Conservation (phyloP, 2,113 vertebrate genomes). For the Menidia beryllina region DNA sequence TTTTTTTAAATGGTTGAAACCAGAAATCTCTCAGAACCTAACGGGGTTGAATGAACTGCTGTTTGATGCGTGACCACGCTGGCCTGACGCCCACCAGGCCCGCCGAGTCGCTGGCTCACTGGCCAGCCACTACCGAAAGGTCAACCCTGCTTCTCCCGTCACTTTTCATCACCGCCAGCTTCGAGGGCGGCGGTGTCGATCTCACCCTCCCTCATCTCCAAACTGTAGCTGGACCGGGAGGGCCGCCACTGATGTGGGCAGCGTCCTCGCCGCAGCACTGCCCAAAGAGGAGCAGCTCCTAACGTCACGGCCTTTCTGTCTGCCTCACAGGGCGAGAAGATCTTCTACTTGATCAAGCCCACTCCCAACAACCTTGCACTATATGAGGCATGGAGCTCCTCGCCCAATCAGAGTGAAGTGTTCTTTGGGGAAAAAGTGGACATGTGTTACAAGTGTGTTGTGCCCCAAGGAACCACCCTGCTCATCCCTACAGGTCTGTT, state of each 20-base stretch:
- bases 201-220: not conserved
- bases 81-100: not conserved
- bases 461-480: slow-evolving; percentile 95
- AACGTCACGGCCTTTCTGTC: not conserved
- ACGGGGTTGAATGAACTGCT: too few relatives aligned
- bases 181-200: not conserved
- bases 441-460: slow-evolving; percentile 78
- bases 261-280: not conserved
- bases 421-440: slow-evolving; percentile 94
- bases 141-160: too few relatives aligned
- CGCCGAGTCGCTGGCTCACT: too few relatives aligned
- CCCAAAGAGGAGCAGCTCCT: not conserved
- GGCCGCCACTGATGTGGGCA: not conserved
- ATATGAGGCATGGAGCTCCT: slow-evolving; percentile 98
- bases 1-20: not conserved
- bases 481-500: slow-evolving; percentile 89
- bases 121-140: too few relatives aligned
- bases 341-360: slow-evolving; percentile 98
- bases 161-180: too few relatives aligned
- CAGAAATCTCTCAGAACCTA: not conserved
- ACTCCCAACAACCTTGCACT: slow-evolving; percentile 94
- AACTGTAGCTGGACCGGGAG: not conserved
- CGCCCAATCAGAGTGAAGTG: slow-evolving; percentile 96
- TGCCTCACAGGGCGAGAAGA: slow-evolving; percentile 91
- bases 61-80: too few relatives aligned